Evolutionary conservation across 2,888 invertebrate species (phyloP).

Genomic region (Tetramorium bicarinatum): DNA sequence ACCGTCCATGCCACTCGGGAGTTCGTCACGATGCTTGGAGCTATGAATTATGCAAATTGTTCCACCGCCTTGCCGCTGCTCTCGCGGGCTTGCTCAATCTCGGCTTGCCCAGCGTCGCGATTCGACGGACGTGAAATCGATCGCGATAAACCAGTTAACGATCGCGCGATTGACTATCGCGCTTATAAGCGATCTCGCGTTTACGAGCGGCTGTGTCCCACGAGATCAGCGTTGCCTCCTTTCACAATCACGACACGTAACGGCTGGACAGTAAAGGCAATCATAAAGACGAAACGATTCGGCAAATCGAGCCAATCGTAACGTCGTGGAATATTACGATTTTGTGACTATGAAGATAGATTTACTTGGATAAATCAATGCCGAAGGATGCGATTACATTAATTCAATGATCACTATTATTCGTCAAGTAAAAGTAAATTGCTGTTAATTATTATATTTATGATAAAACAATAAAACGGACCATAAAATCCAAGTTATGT

Average conservation of each 20-base stretch:
- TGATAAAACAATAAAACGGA: neutral
- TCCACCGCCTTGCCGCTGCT: neutral
- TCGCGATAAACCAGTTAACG: conserved; percentile 68
- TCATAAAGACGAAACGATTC: conserved; percentile 28
- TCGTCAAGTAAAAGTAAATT: neutral
- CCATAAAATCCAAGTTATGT: neutral
- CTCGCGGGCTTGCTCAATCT: conserved; percentile 54
- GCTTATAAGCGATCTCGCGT: conserved; percentile 44
- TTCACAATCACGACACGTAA: conserved; percentile 24
- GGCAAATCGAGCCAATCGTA: neutral
- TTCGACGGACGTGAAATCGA: conserved; percentile 60
- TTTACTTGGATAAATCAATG: conserved; percentile 1
- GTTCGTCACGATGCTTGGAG: conserved; percentile 33
- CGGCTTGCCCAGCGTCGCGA: conserved; percentile 32
- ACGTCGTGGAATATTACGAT: neutral
- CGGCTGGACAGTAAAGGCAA: conserved; percentile 18
- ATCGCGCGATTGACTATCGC: conserved; percentile 60
- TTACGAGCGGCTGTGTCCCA: conserved; percentile 57
- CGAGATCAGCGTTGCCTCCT: conserved; percentile 25
- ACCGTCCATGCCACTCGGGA: conserved; percentile 14
- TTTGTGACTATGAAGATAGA: neutral
- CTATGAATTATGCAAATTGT: conserved; percentile 64
- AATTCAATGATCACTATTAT: neutral
- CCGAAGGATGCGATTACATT: neutral
- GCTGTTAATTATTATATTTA: neutral